phyloP scores from a whole-genome alignment of 1,140 invertebrate genomes.

The Lepidurus packardi region DNA sequence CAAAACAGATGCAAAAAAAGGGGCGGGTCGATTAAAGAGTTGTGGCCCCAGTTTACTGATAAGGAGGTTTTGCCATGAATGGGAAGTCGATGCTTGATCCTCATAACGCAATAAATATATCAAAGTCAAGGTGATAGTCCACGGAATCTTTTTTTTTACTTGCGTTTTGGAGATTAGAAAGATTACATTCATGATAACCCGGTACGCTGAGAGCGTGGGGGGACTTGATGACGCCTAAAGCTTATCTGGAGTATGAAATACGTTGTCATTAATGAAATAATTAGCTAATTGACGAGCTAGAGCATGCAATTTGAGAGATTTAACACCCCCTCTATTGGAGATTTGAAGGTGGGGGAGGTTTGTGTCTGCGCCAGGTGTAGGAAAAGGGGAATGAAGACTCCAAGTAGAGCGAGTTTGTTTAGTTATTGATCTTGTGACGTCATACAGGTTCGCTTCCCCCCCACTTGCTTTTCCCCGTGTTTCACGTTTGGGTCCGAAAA shows the following conservation, averaged over 20 bases:
- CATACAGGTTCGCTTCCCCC: neutral
- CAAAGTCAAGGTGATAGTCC: neutral
- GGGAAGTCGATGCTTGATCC: neutral
- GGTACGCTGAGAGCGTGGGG: too few relatives aligned
- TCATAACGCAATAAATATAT: neutral
- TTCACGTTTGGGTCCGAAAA: neutral
- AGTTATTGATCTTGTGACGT: constrained; percentile 11
- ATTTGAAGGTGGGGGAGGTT: neutral
- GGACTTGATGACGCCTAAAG: too few relatives aligned
- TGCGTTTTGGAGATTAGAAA: too few relatives aligned
- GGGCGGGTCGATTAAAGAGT: neutral
- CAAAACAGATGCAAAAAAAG: neutral
- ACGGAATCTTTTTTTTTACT: neutral
- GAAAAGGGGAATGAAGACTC: neutral
- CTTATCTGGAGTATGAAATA: too few relatives aligned
- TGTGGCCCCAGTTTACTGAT: neutral
- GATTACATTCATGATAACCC: too few relatives aligned
- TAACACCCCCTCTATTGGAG: neutral
- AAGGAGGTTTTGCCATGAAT: neutral
- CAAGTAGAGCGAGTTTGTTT: neutral
- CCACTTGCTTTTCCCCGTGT: neutral
- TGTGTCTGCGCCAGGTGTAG: neutral
- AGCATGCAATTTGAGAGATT: neutral
- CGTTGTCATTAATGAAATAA: too few relatives aligned
- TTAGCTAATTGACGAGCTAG: too few relatives aligned